These are phyloP conservation scores for Megalopta genalis DNA, from an alignment of 1,140 invertebrate genomes.

Conservation along the genomic window DNA sequence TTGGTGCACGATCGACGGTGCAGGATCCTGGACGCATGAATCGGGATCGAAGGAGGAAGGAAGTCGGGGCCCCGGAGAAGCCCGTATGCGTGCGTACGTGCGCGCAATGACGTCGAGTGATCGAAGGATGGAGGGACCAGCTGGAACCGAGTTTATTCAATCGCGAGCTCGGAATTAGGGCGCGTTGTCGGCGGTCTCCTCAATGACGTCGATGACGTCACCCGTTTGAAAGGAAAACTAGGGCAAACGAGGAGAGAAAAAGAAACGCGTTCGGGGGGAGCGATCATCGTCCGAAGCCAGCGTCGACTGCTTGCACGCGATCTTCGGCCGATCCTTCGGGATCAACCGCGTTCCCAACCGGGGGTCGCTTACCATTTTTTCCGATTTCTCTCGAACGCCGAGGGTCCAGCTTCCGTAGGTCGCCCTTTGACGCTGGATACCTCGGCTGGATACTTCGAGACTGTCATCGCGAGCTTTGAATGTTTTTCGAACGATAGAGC, in stretches of 20 bases:
- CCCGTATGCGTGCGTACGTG: slow-evolving; percentile 2
- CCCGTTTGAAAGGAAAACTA: slow-evolving; percentile 65
- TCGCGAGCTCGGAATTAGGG: slow-evolving; percentile 66
- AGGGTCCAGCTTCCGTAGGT: too few species aligned
- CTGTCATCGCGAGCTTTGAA: too few species aligned
- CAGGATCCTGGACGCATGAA: background rate
- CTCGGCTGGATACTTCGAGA: too few species aligned
- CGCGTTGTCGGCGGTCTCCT: slow-evolving; percentile 72
- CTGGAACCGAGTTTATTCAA: slow-evolving; percentile 39
- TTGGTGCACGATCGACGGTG: too few species aligned
- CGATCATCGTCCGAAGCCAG: slow-evolving; percentile 5
- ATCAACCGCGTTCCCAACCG: background rate
- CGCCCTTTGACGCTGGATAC: too few species aligned
- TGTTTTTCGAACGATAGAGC: too few species aligned
- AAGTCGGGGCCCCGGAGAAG: background rate
- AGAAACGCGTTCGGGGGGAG: slow-evolving; percentile 10
- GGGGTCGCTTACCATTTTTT: too few species aligned
- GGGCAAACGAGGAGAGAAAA: slow-evolving; percentile 61
- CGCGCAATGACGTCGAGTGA: background rate
- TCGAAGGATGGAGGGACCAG: slow-evolving; percentile 14
- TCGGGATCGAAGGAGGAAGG: background rate
- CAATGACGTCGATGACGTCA: slow-evolving; percentile 77
- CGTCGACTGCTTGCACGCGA: background rate
- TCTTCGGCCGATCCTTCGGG: background rate
- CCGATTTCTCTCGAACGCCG: too few species aligned